phyloP scores from a whole-genome alignment of 2,113 vertebrate genomes.

The Callorhinus ursinus region DNA sequence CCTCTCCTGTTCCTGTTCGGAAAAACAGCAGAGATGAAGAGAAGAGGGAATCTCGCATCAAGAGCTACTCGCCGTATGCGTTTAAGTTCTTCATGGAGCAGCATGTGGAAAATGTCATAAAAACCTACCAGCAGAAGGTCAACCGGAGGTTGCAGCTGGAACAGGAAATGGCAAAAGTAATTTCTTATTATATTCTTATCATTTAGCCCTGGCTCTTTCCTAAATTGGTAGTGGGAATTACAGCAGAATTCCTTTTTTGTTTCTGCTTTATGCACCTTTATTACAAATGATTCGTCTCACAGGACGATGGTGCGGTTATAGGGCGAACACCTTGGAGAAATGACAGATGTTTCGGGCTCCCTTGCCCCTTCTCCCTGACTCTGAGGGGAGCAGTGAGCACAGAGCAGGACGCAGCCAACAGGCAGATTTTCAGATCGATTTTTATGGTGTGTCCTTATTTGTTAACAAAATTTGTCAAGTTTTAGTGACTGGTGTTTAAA shows the following conservation, averaged over 20 bases:
- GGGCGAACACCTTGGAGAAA: background rate
- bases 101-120: constrained; percentile 98
- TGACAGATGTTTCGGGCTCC: too few relatives aligned
- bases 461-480: background rate
- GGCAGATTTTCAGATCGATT: too few relatives aligned
- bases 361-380: fast-evolving
- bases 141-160: constrained; percentile 96
- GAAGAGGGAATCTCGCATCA: constrained; percentile 97
- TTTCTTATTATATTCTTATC: background rate
- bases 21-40: constrained; percentile 95
- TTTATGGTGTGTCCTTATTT: background rate
- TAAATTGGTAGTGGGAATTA: fast-evolving
- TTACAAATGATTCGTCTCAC: too few relatives aligned
- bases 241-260: background rate
- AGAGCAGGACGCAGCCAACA: background rate
- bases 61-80: constrained; percentile 97
- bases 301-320: background rate
- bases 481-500: background rate
- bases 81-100: constrained; percentile 99
- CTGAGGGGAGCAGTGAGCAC: background rate
- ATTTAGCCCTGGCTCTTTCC: background rate
- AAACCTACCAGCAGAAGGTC: constrained; percentile 98
- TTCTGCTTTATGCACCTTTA: background rate
- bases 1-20: constrained; percentile 94
- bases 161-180: constrained; percentile 99